Base-by-base conservation (phyloP, 2,888 invertebrate genomes). In the Cerceris rybyensis region DNA sequence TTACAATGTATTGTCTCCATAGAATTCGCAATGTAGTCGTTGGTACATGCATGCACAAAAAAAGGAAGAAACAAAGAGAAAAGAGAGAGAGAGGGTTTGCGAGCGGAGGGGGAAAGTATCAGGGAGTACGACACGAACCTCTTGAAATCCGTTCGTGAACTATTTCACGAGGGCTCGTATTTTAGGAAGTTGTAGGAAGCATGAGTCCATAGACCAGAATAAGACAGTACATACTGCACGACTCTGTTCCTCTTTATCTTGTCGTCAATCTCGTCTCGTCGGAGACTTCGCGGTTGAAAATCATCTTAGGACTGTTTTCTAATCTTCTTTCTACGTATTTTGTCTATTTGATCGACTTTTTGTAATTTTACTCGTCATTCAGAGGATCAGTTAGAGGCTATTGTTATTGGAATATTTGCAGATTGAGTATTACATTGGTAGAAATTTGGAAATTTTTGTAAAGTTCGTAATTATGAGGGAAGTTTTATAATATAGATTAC, bases 121-220 rank as follows among this genome's bases (percentile, higher is more conserved):
- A 55, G 50, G 69, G 69, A 55, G 71, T 78, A 79, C 61, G 80
- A 85, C 84, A 83, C 83, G 75, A 70, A 81, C 77, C 77, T 73
- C 74, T 83, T 75, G 83, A 77, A 81, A 79, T 82, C 70, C 75
- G 80, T 84, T 87, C 82, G 81, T 79, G 84, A 85, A 86, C 85
- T 86, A 86, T 88, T 88, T 86, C 81, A 85, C 88, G 87, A 86
- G 88, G 88, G 86, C 86, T 88, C 81, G 87, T 89, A 89, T 89
- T 89, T 89, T 89, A 89, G 89, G 87, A 89, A 88, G 85, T 87
- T 89, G 87, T 86, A 88, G 88, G 87, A 88, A 88, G 88, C 88
- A 82, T 81, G 86, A 86, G 84, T 87, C 85, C 83, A 81, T 86
- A 84, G 86, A 84, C 87, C 88, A 86, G 87, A 87, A 88, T 85